Conservation (phyloP, 35 echinoderm and acorn worm species). For the Acanthaster planci region DNA sequence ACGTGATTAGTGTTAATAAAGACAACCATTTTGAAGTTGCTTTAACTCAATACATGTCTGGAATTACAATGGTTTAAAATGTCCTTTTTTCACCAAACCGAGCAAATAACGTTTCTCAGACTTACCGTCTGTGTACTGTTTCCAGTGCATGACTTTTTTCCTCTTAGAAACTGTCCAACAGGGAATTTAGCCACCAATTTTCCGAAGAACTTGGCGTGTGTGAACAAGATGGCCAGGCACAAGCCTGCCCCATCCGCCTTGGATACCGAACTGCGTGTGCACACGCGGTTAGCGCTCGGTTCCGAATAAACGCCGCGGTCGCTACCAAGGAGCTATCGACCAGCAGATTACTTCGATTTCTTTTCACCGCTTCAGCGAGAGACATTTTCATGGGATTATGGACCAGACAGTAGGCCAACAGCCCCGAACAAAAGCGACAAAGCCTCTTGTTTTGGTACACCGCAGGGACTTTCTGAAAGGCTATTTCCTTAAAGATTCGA, state of each 20-base stretch:
- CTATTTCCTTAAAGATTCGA: neutral
- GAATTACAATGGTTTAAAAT: too few species aligned
- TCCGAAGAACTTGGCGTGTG: too few species aligned
- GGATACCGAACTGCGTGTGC: neutral
- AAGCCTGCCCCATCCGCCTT: neutral
- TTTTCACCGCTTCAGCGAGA: neutral
- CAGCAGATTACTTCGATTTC: neutral
- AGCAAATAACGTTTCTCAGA: too few species aligned
- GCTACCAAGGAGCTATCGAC: slow-evolving; percentile 22
- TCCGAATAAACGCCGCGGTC: neutral
- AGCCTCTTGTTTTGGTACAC: slow-evolving; percentile 1
- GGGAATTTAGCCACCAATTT: too few species aligned
- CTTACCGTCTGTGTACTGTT: slow-evolving; percentile 1
- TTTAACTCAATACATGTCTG: too few species aligned
- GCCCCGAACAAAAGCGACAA: neutral
- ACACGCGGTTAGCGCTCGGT: neutral
- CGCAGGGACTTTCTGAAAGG: neutral
- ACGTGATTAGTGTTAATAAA: too few species aligned
- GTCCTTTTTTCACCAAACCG: too few species aligned
- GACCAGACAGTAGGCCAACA: neutral
- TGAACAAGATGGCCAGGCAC: too few species aligned
- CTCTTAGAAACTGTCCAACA: neutral
- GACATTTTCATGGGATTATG: neutral
- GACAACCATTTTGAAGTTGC: too few species aligned
- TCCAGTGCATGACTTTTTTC: slow-evolving; percentile 3